A percentile compares a stretch with the other conserved stretches of the same genome.
Evolutionary conservation across 2,113 vertebrate species (phyloP).

Genomic region (Archocentrus centrarchus): DNA sequence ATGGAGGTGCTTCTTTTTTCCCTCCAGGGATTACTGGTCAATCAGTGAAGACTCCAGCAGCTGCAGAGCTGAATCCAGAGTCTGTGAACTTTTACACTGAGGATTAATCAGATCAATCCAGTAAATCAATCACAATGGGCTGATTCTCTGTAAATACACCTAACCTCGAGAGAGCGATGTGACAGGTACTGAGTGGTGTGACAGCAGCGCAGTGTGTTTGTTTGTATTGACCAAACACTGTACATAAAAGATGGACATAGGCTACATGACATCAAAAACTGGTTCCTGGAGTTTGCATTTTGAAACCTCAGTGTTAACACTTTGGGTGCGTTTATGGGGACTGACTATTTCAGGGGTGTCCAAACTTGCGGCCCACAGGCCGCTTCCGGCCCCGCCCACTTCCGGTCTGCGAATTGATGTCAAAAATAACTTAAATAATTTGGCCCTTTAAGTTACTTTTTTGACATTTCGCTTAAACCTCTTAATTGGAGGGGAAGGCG

Average conservation of each 20-base stretch:
- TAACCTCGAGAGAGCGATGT: background rate
- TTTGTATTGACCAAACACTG: background rate
- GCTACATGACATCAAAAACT: background rate
- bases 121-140: background rate
- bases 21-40: background rate
- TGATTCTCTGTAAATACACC: background rate
- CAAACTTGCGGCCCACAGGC: no score
- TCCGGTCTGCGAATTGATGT: no score
- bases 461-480: no score
- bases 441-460: no score
- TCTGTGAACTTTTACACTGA: background rate
- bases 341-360: no score
- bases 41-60: background rate
- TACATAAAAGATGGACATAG: conserved; percentile 6
- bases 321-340: background rate
- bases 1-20: background rate
- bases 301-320: background rate
- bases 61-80: background rate
- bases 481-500: no score
- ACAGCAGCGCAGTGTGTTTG: background rate
- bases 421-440: no score
- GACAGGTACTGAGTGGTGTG: background rate
- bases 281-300: background rate
- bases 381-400: no score
- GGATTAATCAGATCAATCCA: background rate